Evolutionary conservation across 2,888 invertebrate genomes (phyloP), one percentile per base, ranked within the genome.

Genomic region (Catocala nupta): DNA sequence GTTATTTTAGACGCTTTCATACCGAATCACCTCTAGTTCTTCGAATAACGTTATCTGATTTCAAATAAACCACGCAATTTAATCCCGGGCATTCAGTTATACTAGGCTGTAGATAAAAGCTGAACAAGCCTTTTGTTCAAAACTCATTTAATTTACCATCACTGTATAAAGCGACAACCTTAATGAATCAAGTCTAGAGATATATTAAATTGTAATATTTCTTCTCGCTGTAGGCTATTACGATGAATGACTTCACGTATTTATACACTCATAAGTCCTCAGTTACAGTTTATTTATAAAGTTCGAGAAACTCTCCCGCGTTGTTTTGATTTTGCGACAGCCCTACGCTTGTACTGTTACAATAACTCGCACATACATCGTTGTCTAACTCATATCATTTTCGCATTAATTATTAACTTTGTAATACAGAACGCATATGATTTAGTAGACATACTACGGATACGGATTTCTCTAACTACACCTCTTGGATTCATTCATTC

Each of bases 251-350:
- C 80, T 81, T 71, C 78, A 74, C 72, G 69, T 82, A 81, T 81
- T 81, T 78, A 80, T 73, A 77, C 77, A 75, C 69, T 71, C 70
- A 73, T 73, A 72, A 71, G 69, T 77, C 65, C 56, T 70, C 55
- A 69, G 71, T 70, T 75, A 77, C 44, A 63, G 72, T 78, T 83
- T 90, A 88, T 90, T 89, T 88, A 85, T 85, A 82, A 78, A 78
- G 58, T 71, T 65, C 73, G 73, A 73, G 80, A 71, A 73, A 78
- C 81, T 87, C 91, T 88, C 91, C 91, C 89, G 86, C 90, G 72
- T 80, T 73, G 90, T 80, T 85, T 77, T 83, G 86, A 86, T 90
- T 91, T 89, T 80, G 89, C 89, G 86, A 86, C 80, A 78, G 65
- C 60, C 60, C 65, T 63, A 55, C 56, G 16, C 34, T 51, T 13